Base-by-base conservation (phyloP, 2,113 vertebrate species). In the Chlorodrepanis virens region DNA sequence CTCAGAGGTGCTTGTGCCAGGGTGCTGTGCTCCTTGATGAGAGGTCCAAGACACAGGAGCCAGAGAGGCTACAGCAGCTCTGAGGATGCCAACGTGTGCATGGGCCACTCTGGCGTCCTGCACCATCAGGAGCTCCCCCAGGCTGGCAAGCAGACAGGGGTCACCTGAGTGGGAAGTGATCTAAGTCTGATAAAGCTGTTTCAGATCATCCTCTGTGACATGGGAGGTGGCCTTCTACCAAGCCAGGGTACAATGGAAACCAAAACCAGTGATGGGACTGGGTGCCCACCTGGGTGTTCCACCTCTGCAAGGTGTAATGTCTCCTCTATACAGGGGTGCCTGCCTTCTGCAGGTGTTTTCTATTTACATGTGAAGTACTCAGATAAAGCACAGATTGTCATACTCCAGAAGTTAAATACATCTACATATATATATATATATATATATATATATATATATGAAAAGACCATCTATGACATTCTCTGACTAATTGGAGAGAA, bases 91-190 rank as follows among this genome's bases (percentile, higher is more conserved):
- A 45, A 53, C 54, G 28, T 17, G 14, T 3, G 0, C 12, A 29
- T 2, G 35, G 13, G 8, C 15, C 31, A 27, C 9, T 29, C 12
- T 9, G 15, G 42, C 42, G 18, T 39, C 33, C 39, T 76, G 17
- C 1, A 1, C 6, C 44, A 24, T 18, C 0, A 2, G 44, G 10
- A 56, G 3, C 11, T 69, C 47, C 31, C 33, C 60, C 16, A 60
- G 10, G 7, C 2, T 71, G 57, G 31, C 18, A 57, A 52, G 24
- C 8, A 71, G 10, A 21, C 7, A 52, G 59, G 11, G 7, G 5
- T 29, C 7, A 47, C 7, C 42, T 15, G 35, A 57, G 17, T 23
- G 33, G 20, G 52, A 84, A 45, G 5, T n/a, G 12, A 49, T 6
- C 10, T 14, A 31, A 50, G 20, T 20, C 29, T 45, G 21, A 10